Conservation (phyloP, 2,888 invertebrate species). For the Lymantria monacha region DNA sequence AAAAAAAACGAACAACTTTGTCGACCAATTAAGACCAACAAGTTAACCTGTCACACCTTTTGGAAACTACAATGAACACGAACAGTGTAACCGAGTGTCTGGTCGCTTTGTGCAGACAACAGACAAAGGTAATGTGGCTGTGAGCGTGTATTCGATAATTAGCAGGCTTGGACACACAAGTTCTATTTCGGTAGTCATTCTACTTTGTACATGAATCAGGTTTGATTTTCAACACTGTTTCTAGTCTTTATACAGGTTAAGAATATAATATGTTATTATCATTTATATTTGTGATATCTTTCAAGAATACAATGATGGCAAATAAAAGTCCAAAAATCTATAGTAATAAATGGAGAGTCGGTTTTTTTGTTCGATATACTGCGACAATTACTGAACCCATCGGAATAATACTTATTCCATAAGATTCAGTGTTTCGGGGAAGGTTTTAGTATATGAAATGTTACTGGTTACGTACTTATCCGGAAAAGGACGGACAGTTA, state of each 20-base stretch:
- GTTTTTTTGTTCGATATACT: no score
- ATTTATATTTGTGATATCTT: background rate
- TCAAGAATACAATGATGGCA: background rate
- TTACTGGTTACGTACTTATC: no score
- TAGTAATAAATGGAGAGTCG: no score
- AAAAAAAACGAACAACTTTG: slow-evolving; percentile 1
- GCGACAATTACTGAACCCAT: no score
- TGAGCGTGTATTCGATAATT: slow-evolving; percentile 36
- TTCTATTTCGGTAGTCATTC: background rate
- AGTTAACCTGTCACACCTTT: slow-evolving; percentile 7
- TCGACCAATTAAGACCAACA: slow-evolving; percentile 8
- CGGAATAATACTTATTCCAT: no score
- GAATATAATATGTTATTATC: background rate
- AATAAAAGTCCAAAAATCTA: background rate
- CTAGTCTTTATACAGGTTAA: background rate
- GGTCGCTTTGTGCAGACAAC: slow-evolving; percentile 5
- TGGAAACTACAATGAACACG: slow-evolving; percentile 4
- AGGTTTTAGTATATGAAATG: no score
- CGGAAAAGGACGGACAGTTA: no score
- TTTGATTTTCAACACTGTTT: no score
- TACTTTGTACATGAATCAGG: slow-evolving; percentile 16
- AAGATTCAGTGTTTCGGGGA: no score
- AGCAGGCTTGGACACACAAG: slow-evolving; percentile 24
- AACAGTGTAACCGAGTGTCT: slow-evolving; percentile 5
- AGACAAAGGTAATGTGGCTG: slow-evolving; percentile 38